Base-by-base conservation (phyloP, 2,113 vertebrate species). In the Nothocercus julius region DNA sequence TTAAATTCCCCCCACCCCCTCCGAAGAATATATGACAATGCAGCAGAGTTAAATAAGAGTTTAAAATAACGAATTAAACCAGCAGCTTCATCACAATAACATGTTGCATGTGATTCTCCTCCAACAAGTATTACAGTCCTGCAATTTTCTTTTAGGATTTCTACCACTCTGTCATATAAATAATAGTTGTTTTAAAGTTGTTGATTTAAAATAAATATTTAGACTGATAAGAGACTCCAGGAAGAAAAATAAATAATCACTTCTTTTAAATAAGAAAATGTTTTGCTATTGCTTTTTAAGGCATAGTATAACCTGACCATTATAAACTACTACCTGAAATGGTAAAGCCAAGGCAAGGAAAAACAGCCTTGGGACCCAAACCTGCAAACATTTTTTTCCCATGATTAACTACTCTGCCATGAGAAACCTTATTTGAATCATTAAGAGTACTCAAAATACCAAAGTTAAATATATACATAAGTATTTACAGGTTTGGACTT, bases 361-460 rank as follows among this genome's bases (percentile, higher is more conserved):
- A 92, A 94, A 63, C 27, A 82, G 85, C 90, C 69, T 76, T 95
- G 67, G 36, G 58, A 94, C 36, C 38, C 62, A 88, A 96, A 94
- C 44, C 74, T 93, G 74, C 58, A 93, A 93, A 54, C 80, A 86
- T 90, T 95, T 96, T 58, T 63, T 86, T 92, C 45, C 88, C 83
- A 62, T 93, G 85, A 93, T 90, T 94, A 95, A 94, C 83, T 95
- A 75, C 68, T 89, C 77, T 89, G 70, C 85, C 66, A 32, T 24
- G 14, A 95, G 73, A 44, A 88, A 86, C 75, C 73, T 94, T 27
- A 90, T 90, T 89, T 84, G 62, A 90, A 76, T 88, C 85, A 94
- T 88, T 90, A 88, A 51, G 42, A 64, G 20, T 81, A 62, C 62
- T 82, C 73, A 88, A 69, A 94, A 59, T 73, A 87, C 40, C 45